Percentiles rank a stretch among this genome's conserved stretches.
Evolutionary conservation across 2,113 vertebrate genomes (phyloP).

Genomic region (Phyllostomus discolor): DNA sequence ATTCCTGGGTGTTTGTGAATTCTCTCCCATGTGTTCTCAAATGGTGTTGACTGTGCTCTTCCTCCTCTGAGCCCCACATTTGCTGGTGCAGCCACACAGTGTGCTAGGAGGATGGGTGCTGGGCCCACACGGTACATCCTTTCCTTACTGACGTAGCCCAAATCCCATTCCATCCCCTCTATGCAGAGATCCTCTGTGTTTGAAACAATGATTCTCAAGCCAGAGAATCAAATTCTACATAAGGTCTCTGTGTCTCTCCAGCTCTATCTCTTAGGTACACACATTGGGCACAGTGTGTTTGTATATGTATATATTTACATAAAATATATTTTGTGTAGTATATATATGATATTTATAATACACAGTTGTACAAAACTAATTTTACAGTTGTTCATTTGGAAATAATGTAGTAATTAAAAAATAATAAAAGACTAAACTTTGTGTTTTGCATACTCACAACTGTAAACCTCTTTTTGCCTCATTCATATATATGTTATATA

Average conservation of each 20-base stretch:
- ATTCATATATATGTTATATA: background rate
- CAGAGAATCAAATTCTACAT: background rate
- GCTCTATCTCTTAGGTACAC: background rate
- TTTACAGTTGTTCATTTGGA: background rate
- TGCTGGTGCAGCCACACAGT: background rate
- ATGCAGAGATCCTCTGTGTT: background rate
- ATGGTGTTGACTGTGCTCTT: background rate
- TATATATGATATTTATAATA: background rate
- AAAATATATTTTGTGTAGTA: background rate
- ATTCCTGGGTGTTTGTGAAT: background rate
- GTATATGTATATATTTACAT: background rate
- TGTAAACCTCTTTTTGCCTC: background rate
- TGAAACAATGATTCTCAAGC: background rate
- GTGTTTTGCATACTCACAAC: background rate
- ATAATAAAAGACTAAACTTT: background rate
- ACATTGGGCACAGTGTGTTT: background rate
- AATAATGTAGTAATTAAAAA: background rate
- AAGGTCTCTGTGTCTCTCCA: background rate
- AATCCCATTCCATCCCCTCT: no score
- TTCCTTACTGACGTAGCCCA: rapidly evolving
- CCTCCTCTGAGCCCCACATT: background rate
- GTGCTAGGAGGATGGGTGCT: rapidly evolving
- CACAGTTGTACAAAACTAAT: background rate
- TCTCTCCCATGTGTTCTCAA: background rate
- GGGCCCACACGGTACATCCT: rapidly evolving